Base-by-base conservation (phyloP, 2,888 invertebrate genomes). In the Drosophila kambysellisi region DNA sequence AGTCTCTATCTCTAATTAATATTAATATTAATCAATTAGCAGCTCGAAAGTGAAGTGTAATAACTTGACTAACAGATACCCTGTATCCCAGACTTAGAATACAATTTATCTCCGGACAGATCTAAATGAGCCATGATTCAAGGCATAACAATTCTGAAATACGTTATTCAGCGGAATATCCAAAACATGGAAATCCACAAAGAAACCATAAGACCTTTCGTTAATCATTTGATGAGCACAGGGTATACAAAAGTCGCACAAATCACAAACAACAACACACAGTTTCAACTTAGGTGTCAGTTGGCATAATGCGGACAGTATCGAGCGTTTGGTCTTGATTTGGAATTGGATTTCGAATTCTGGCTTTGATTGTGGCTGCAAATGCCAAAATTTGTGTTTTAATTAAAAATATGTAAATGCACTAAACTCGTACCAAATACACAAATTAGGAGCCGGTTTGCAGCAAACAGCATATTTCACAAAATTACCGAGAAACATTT, bases 321-420 rank as follows among this genome's bases (percentile, higher is more conserved):
- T 56, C 11, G 17, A 56, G 29, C 25, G 54, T 48, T 60, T 66
- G 74, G 25, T 39, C 33, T 39, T 63, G 51, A 57, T 43, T 62
- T 62, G 66, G 78, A 77, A 62, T 61, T 43, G 39, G 46, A 33
- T 52, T 70, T 35, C 7, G 30, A n/a, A 15, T 46, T 60, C 15
- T 46, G 52, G 50, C 25, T 33, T 5, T 37, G 33, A 20, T 43
- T 25, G 8, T 46, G 41, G 70, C 46, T 68, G 68, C 68, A 48
- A 79, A 57, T 41, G 57, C 68, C 43, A 52, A 73, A 85, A 74
- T 87, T 89, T 88, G 83, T 87, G 82, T 86, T 87, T 89, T 89
- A 87, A 87, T 87, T 87, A 89, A 87, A 46, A 88, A 87, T 87
- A 87, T 87, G 87, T 75, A 87, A 87, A 87, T 88, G 76, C 76